Percentiles rank a stretch among this genome's conserved stretches.
Conservation (phyloP, 2,888 invertebrate species). For the Plusia festucae region DNA sequence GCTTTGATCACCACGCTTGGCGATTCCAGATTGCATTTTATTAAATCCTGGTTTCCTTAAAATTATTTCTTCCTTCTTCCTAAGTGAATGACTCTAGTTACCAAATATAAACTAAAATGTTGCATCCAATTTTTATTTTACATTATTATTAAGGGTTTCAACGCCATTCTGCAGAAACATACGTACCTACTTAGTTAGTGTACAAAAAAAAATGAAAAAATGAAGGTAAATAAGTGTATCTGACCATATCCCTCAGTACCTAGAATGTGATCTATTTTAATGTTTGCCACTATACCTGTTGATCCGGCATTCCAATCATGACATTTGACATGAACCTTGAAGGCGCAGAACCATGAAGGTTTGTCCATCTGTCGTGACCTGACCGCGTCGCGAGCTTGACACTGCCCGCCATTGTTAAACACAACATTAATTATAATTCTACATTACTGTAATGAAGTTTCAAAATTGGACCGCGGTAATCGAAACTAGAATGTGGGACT, state of each 20-base stretch:
- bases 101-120: no score
- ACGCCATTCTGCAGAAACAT: no score
- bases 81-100: no score
- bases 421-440: conserved; percentile 63
- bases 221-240: conserved; percentile 1
- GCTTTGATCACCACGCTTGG: no score
- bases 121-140: no score
- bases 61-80: no score
- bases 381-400: conserved; percentile 67
- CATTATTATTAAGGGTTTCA: no score
- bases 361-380: conserved; percentile 71
- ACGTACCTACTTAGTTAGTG: no score
- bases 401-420: conserved; percentile 66
- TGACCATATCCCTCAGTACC: conserved; percentile 38
- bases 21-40: no score
- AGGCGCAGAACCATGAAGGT: conserved; percentile 63
- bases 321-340: conserved; percentile 75
- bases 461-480: conserved; percentile 39
- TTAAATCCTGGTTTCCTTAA: no score
- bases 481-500: conserved; percentile 27
- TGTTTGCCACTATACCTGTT: conserved; percentile 51
- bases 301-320: conserved; percentile 66
- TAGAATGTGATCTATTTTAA: conserved; percentile 52
- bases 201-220: no score
- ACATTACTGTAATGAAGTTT: conserved; percentile 53